phyloP scores from a whole-genome alignment of 1,140 invertebrate genomes.

The Campodea augens region DNA sequence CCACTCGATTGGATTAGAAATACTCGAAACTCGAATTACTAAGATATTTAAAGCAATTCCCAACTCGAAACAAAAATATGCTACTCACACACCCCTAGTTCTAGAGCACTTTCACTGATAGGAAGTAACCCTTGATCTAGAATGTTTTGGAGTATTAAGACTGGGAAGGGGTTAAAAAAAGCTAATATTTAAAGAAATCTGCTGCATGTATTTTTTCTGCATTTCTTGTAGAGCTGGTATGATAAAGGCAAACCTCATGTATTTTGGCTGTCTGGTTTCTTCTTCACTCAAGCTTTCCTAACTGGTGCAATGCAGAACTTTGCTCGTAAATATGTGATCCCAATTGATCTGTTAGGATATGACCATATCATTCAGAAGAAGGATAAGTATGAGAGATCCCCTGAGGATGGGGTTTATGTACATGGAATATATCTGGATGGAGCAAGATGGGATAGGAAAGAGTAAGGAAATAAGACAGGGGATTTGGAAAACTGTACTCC shows the following conservation, averaged over 20 bases:
- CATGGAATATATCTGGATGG: constrained; percentile 31
- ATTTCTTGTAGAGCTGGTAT: constrained; percentile 28
- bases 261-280: constrained; percentile 40
- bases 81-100: too few species aligned
- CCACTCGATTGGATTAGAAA: too few species aligned
- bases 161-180: constrained; percentile 19
- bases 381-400: constrained; percentile 14
- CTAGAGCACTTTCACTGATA: too few species aligned
- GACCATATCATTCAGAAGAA: constrained; percentile 21
- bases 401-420: constrained; percentile 28
- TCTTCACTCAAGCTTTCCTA: constrained; percentile 38
- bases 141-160: too few species aligned
- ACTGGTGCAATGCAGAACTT: constrained; percentile 38
- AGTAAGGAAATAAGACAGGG: constrained; percentile 5
- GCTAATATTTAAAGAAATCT: background rate
- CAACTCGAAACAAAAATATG: too few species aligned
- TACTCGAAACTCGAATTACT: too few species aligned
- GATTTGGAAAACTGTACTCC: too few species aligned
- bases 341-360: constrained; percentile 32
- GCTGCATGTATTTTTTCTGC: background rate
- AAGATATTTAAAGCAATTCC: too few species aligned
- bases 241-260: constrained; percentile 28
- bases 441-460: constrained; percentile 24
- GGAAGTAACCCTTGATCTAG: too few species aligned
- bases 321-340: constrained; percentile 29